Base-by-base conservation (phyloP, 2,888 invertebrate species). In the Volucella bombylans region DNA sequence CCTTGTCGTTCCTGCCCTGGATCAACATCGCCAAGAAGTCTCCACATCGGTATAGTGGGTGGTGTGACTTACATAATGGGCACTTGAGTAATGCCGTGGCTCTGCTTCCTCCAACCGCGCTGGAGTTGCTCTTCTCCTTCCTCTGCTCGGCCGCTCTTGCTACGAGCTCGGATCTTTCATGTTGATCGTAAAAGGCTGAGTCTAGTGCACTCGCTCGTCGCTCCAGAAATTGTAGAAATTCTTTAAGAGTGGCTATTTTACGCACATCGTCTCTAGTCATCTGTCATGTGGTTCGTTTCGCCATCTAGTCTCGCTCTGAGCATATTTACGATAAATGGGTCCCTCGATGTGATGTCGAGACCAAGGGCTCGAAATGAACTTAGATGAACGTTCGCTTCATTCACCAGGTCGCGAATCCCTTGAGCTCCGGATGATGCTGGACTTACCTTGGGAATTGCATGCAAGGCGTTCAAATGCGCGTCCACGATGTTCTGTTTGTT, bases 271-370 rank as follows among this genome's bases (percentile, higher is more conserved):
- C 72, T 12, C 54, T 72, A n/a, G 15, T 31, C 45, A 38, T 45
- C 45, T 62, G 72, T 52, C 62, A 62, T 6, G 72, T 62, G 43
- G 52, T 43, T 72, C 1, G 45, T 72, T 14, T 47, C 45, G 0
- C 14, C 8, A 11, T 64, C 62, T 4, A 73, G 15, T n/a, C 62
- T 62, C 3, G 39, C 43, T 2, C 62, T 18, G n/a, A 73, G 11
- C 72, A 73, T 72, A 4, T 69, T 69, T 1, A 59, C 72, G 1
- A 72, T 61, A 1, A 72, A n/a, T 1, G 50, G 61, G 9, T 72
- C 62, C 61, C 23, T 62, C 1, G 72, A 50, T 9, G n/a, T 8
- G 2, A 12, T 52, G n/a, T 59, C 59, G 41, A 71, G 39, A 9
- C 61, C 49, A 4, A 71, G 50, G 0, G n/a, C 71, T 0, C 45